Percentiles rank a stretch among this genome's conserved stretches.
These are phyloP conservation scores for Imbricaverruca yamaguchii DNA, from an alignment of 2,888 invertebrate genomes.

Conservation along the genomic window DNA sequence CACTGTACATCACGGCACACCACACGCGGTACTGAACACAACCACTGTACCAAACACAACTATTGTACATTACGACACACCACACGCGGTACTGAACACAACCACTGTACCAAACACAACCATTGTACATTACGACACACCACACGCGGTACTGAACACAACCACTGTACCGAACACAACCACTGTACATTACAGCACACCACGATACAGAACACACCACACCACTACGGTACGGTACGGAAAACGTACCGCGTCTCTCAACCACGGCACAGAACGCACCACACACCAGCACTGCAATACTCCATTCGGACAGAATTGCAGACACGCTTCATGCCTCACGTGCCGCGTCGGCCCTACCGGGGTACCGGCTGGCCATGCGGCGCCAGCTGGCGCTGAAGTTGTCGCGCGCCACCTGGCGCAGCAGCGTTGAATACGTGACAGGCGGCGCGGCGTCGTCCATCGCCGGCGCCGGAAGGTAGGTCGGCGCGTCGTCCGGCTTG, in stretches of 20 bases:
- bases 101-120: too few species aligned
- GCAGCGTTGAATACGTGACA: constrained; percentile 1
- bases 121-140: too few species aligned
- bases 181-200: background rate
- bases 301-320: background rate
- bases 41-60: too few species aligned
- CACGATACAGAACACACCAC: background rate
- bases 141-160: too few species aligned
- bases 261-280: background rate
- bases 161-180: background rate
- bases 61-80: too few species aligned
- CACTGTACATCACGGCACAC: background rate
- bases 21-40: background rate
- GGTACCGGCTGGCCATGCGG: background rate
- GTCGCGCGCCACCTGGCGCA: constrained; percentile 20
- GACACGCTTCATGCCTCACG: background rate
- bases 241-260: fast-evolving
- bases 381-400: constrained; percentile 1
- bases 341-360: background rate
- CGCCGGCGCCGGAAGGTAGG: background rate
- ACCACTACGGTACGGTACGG: background rate
- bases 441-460: background rate
- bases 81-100: too few species aligned
- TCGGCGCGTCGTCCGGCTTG: background rate
- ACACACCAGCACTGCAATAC: background rate